Evolutionary conservation across 2,888 invertebrate genomes (phyloP).

Genomic region (Agrochola circellaris): DNA sequence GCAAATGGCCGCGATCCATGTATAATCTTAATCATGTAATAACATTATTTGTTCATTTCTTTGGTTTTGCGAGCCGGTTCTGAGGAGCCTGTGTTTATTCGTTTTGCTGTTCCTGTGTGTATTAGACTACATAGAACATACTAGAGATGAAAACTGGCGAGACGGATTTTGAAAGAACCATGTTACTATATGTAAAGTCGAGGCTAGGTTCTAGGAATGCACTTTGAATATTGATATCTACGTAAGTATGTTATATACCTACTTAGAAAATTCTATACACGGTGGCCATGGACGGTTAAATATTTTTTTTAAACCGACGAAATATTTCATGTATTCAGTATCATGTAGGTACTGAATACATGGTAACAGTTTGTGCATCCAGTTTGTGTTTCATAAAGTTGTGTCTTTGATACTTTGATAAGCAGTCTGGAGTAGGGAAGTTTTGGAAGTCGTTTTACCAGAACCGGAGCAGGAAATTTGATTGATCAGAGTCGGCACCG

Average conservation of each 20-base stretch:
- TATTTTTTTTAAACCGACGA: not conserved
- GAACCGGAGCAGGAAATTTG: too few relatives aligned
- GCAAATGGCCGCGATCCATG: slow-evolving; percentile 45
- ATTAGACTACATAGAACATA: slow-evolving; percentile 11
- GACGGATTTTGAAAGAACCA: slow-evolving; percentile 9
- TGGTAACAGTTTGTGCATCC: too few relatives aligned
- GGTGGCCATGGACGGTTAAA: not conserved
- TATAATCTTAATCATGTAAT: slow-evolving; percentile 61
- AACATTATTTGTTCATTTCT: slow-evolving; percentile 58
- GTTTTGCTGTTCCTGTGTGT: slow-evolving; percentile 18
- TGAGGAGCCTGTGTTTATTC: slow-evolving; percentile 25
- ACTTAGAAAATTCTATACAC: not conserved
- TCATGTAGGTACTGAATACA: not conserved
- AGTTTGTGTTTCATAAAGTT: slow-evolving; percentile 13
- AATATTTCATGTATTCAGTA: not conserved
- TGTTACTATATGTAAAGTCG: slow-evolving; percentile 1
- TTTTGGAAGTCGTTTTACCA: too few relatives aligned
- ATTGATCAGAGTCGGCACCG: too few relatives aligned
- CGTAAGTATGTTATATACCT: not conserved
- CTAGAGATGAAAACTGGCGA: not conserved
- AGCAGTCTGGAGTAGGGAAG: too few relatives aligned
- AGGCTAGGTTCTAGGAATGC: not conserved
- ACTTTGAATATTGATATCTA: not conserved
- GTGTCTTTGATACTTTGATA: slow-evolving; percentile 3
- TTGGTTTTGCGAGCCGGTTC: slow-evolving; percentile 43